Evolutionary conservation across 2,113 vertebrate genomes (phyloP).

Genomic region (Antechinus flavipes): DNA sequence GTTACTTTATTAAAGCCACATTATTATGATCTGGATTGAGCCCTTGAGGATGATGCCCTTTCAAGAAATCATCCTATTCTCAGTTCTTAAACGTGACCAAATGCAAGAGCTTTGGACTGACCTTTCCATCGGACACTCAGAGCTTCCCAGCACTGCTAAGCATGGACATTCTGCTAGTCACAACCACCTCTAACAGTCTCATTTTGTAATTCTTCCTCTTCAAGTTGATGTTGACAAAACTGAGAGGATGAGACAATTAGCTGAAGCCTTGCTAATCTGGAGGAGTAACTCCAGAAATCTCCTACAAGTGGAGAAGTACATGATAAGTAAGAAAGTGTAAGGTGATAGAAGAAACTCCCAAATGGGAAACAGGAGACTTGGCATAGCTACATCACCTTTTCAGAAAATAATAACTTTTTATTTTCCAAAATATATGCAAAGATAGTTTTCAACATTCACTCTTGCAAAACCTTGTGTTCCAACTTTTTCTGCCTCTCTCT

Average conservation of each 20-base stretch:
- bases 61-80: not conserved
- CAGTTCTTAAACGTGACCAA: not conserved
- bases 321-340: not conserved
- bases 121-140: not conserved
- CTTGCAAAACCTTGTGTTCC: too few species aligned
- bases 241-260: not conserved
- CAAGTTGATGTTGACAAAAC: not conserved
- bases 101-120: not conserved
- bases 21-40: not conserved
- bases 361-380: not conserved
- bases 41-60: not conserved
- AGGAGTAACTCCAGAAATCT: not conserved
- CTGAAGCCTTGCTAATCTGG: not conserved
- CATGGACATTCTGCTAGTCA: not conserved
- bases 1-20: not conserved
- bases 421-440: too few species aligned
- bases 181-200: accelerated
- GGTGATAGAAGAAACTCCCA: accelerated
- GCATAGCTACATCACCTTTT: not conserved
- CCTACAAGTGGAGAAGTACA: not conserved
- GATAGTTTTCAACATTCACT: too few species aligned
- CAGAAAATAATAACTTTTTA: too few species aligned
- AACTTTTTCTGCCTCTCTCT: too few species aligned
- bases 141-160: not conserved
- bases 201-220: not conserved